phyloP scores from a whole-genome alignment of 2,888 invertebrate genomes.

The Dryocosmus kuriphilus region DNA sequence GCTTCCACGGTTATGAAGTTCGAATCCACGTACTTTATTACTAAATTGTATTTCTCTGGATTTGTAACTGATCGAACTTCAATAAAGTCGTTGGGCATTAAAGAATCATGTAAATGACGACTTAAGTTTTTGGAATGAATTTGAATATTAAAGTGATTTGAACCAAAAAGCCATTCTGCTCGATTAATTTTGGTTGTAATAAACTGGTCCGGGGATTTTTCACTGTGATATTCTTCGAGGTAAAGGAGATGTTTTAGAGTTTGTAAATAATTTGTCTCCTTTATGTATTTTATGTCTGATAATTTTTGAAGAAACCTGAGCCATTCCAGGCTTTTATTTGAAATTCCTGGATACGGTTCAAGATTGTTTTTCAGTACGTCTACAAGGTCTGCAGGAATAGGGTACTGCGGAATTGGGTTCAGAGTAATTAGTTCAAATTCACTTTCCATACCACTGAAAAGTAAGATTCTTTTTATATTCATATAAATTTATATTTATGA shows the following conservation, averaged over 20 bases:
- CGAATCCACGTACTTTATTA: background rate
- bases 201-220: background rate
- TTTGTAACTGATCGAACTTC: background rate
- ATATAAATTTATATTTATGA: too few relatives aligned
- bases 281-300: background rate
- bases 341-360: background rate
- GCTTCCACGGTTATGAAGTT: background rate
- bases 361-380: background rate
- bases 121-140: background rate
- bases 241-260: conserved; percentile 6
- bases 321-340: background rate
- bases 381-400: background rate
- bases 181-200: background rate
- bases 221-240: conserved; percentile 21
- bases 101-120: background rate
- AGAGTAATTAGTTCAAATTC: background rate
- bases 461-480: too few relatives aligned
- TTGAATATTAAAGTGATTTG: background rate
- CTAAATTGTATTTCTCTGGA: background rate
- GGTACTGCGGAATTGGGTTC: conserved; percentile 9
- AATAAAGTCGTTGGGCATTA: background rate
- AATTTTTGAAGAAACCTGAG: background rate
- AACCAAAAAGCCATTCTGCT: background rate
- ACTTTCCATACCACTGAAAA: too few relatives aligned
- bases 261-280: background rate